phyloP scores from a whole-genome alignment of 2,888 invertebrate species.

The Crossocerus cetratus region DNA sequence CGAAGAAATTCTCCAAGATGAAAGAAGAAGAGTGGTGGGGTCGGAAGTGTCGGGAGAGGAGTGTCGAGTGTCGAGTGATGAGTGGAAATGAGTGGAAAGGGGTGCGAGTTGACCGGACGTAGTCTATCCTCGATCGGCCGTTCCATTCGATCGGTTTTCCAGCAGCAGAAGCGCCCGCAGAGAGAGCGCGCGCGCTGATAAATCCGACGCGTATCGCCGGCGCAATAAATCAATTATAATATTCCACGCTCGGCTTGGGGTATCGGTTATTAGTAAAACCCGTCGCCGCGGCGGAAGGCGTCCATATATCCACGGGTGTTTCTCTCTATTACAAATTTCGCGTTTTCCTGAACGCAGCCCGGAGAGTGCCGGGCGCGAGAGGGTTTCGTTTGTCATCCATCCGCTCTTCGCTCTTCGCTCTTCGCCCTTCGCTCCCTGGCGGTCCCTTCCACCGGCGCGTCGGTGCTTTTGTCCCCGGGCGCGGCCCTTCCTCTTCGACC shows the following conservation, averaged over 20 bases:
- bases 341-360: slow-evolving; percentile 54
- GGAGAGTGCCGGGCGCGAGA: slow-evolving; percentile 7
- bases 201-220: slow-evolving; percentile 67
- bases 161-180: slow-evolving; percentile 25
- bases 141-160: slow-evolving; percentile 44
- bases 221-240: slow-evolving; percentile 77
- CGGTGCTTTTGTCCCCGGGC: slow-evolving; percentile 1
- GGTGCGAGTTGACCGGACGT: slow-evolving; percentile 36
- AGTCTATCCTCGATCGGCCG: slow-evolving; percentile 41
- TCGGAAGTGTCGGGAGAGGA: not conserved
- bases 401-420: not conserved
- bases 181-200: slow-evolving; percentile 69
- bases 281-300: slow-evolving; percentile 74
- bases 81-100: slow-evolving; percentile 29
- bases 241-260: slow-evolving; percentile 76
- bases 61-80: not conserved
- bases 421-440: slow-evolving; percentile 5
- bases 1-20: no score
- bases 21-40: no score
- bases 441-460: not conserved
- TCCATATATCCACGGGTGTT: slow-evolving; percentile 73
- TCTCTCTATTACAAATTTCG: slow-evolving; percentile 73
- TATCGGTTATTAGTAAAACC: slow-evolving; percentile 77
- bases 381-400: not conserved
- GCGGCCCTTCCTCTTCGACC: not conserved